Evolutionary conservation across 2,113 vertebrate genomes (phyloP).

Genomic region (Typhlomys cinereus): DNA sequence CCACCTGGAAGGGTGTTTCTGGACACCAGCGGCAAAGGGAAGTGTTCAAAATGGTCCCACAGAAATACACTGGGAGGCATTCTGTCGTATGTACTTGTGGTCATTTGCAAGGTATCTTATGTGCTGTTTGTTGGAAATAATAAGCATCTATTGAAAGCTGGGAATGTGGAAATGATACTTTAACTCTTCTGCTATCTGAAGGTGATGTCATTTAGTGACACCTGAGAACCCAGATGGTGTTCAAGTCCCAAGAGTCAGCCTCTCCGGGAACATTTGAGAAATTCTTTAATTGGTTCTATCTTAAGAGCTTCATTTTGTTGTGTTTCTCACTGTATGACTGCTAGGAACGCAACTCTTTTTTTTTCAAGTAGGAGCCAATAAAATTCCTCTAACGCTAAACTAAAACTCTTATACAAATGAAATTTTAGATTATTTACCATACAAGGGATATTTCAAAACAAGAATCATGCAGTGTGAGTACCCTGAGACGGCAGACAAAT

Average conservation of each 20-base stretch:
- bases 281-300: neutral
- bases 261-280: neutral
- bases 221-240: neutral
- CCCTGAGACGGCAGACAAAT: neutral
- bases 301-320: no score
- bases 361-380: no score
- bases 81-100: neutral
- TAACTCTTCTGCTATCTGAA: neutral
- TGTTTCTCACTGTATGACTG: no score
- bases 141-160: constrained; percentile 30
- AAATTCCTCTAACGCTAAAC: no score
- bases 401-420: neutral
- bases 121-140: constrained; percentile 49
- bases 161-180: constrained; percentile 23
- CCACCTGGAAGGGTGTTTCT: constrained; percentile 61
- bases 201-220: neutral
- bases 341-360: no score
- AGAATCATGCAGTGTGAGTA: neutral
- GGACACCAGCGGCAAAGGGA: constrained; percentile 31
- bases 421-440: neutral
- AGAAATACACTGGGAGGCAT: neutral
- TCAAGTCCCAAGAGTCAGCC: neutral
- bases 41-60: neutral
- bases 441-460: neutral
- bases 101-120: constrained; percentile 37